Base-by-base conservation (phyloP, 2,797 vertebrate species). In the Chelon auratus region DNA sequence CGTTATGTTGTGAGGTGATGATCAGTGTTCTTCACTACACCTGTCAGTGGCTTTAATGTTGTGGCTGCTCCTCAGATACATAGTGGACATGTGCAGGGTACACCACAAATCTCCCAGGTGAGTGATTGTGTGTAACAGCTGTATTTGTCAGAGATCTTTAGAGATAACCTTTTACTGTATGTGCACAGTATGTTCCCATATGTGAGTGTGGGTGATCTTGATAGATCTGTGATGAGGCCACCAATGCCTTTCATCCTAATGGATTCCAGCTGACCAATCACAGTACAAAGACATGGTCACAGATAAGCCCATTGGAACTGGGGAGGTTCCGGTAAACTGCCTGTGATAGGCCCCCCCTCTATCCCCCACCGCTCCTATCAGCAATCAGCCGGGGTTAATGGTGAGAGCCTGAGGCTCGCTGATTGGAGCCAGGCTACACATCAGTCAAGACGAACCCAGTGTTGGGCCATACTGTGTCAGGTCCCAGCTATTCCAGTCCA, bases 211-310 rank as follows among this genome's bases (percentile, higher is more conserved):
- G 82, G 76, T 72, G 88, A 90, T 84, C 84, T 71, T 91, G 85
- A 93, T 85, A 72, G 80, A 87, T 87, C 68, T 83, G 67, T 80
- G 85, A 92, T 86, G 89, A 88, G 88, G 84, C 83, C 86, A 91
- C 85, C 84, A 84, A 64, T 89, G 79, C 81, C 87, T 93, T 93
- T 94, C 85, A 94, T 93, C 90, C 80, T 92, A 94, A 94, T 91
- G 79, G 86, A 82, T 90, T 90, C 92, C 92, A 92, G 90, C 90
- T 92, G 92, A 92, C 88, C 92, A 93, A 93, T 92, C 92, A 91
- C 81, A 80, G 81, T n/a, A 47, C 67, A 78, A 83, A 90, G 85
- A 91, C 88, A 72, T 76, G 73, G 76, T 72, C 58, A 55, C 77
- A 89, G 92, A 93, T 93, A 93, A 91, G 87, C 75, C 65, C 1